These are phyloP conservation scores for Ascidia mentula DNA, from an alignment of 23 tunicate genomes.

Conservation along the genomic window DNA sequence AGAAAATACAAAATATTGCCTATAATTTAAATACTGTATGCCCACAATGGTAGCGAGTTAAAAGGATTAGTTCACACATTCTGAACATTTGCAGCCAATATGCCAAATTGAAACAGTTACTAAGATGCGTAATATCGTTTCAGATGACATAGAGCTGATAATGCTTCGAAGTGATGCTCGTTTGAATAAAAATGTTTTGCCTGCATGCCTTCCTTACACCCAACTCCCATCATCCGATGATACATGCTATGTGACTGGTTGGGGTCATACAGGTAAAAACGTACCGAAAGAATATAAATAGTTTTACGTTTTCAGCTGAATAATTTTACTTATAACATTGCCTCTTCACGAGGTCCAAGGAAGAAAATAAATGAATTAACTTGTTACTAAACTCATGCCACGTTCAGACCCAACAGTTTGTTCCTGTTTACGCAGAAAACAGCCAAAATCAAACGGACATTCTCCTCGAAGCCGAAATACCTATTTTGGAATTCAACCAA, in stretches of 20 bases:
- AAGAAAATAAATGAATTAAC: background rate
- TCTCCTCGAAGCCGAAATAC: slow-evolving; percentile 47
- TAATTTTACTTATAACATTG: too few species aligned
- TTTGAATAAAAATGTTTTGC: slow-evolving; percentile 17
- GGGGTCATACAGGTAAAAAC: slow-evolving; percentile 68
- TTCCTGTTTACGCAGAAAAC: background rate
- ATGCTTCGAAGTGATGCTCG: slow-evolving; percentile 35
- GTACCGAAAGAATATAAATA: too few species aligned
- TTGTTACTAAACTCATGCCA: background rate
- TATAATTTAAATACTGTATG: too few species aligned
- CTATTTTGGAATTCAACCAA: slow-evolving; percentile 31
- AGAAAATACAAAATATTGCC: too few species aligned
- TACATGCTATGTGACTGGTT: slow-evolving; percentile 70
- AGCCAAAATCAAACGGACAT: background rate
- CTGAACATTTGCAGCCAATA: too few species aligned
- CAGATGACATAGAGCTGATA: slow-evolving; percentile 66
- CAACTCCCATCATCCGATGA: slow-evolving; percentile 27
- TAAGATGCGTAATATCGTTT: too few species aligned
- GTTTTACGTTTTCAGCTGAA: too few species aligned
- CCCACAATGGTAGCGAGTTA: too few species aligned
- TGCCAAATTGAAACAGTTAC: too few species aligned
- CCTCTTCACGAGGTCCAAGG: too few species aligned
- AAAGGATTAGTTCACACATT: too few species aligned
- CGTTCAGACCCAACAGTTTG: too few species aligned
- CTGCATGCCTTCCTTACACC: slow-evolving; percentile 53